A percentile compares a stretch with the other conserved stretches of the same genome.
phyloP scores from a whole-genome alignment of 2,888 invertebrate species.

The Celastrina argiolus region DNA sequence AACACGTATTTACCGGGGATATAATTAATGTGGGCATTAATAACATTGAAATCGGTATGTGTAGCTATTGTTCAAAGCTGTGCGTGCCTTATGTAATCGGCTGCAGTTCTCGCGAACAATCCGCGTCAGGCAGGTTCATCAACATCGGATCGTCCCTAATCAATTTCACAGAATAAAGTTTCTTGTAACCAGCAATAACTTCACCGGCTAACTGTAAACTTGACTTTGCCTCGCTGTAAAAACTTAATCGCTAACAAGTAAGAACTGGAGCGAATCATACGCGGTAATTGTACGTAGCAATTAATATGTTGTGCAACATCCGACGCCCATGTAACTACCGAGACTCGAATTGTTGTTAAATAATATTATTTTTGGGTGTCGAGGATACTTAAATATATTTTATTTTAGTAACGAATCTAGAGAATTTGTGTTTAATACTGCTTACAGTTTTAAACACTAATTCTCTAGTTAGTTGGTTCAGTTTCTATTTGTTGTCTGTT shows the following conservation, averaged over 20 bases:
- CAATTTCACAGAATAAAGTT: constrained; percentile 49
- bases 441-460: no score
- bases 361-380: background rate
- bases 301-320: constrained; percentile 72
- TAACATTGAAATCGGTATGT: no score
- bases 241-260: constrained; percentile 64
- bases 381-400: no score
- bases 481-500: no score
- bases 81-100: background rate
- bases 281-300: constrained; percentile 63
- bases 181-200: constrained; percentile 57
- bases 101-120: background rate
- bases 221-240: constrained; percentile 60
- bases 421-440: no score
- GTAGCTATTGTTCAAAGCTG: background rate
- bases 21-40: no score
- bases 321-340: constrained; percentile 42
- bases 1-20: no score
- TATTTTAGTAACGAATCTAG: no score
- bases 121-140: constrained; percentile 28
- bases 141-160: constrained; percentile 36
- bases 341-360: constrained; percentile 25
- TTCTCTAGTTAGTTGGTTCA: no score
- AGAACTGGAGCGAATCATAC: constrained; percentile 72
- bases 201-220: constrained; percentile 67